Base-by-base conservation (phyloP, 1,140 invertebrate genomes). In the Coelopa frigida region DNA sequence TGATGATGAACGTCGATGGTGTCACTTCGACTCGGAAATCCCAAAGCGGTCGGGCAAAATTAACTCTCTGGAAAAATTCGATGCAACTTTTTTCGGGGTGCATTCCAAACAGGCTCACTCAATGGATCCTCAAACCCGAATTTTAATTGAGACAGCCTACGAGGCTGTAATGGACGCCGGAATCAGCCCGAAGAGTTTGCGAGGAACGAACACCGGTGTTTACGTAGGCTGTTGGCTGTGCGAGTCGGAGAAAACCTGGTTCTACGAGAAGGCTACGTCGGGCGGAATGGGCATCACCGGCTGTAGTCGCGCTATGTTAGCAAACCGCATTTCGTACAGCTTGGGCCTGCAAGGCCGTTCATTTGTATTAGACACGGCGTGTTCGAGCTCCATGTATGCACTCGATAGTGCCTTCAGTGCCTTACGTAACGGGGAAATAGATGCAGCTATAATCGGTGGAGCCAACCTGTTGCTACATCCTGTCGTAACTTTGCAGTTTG, bases 221-320 rank as follows among this genome's bases (percentile, higher is more conserved):
- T 87, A 82, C 56, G 72, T 89, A 39, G 88, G 86, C 10, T 74
- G 79, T 1, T 87, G 82, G 61, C 81, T 83, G 44, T 85, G 84
- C 2, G 88, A 91, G 59, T 78, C 77, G 1, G 82, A 84, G 51
- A 77, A 77, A 55, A 78, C 76, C n/a, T 79, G 75, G 72, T 83
- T 85, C 51, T 84, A 83, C 46, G 78, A 83, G 43, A 78, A 79
- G 46, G 59, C 77, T 12, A 73, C 77, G 21, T 72, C 71, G 5
- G 71, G 73, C 18, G 75, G 74, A 12, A 78, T 77, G 54, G 78
- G 75, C 48, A 75, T 92, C 52, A 85, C 82, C 14, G 88, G 88
- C 24, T 93, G 90, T 70, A 84, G 82, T 53, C 78, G 89, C 46
- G 87, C 89, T 8, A 94, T 96, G 89, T 78, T 96, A 66, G 85